Conservation (phyloP, 2,888 invertebrate genomes). For the Cosmopolites sordidus region DNA sequence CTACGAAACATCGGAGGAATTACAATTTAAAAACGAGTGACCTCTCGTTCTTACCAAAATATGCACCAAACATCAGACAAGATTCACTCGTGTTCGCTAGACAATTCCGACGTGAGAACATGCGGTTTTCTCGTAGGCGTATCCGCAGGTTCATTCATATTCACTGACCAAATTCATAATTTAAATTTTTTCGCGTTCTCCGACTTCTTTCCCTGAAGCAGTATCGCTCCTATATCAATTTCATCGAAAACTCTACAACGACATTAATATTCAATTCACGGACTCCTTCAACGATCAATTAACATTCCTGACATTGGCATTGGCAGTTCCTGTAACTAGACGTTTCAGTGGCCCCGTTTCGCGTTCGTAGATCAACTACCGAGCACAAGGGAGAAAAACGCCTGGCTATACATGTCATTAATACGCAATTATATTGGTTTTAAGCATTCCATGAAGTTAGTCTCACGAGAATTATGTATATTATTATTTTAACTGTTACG, state of each 20-base stretch:
- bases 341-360: neutral
- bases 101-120: conserved; percentile 3
- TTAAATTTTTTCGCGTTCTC: conserved; percentile 21
- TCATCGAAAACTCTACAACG: conserved; percentile 17
- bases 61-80: no score
- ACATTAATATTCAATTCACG: conserved; percentile 18
- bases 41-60: no score
- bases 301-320: conserved; percentile 1
- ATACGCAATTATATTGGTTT: no score
- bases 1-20: no score
- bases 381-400: no score
- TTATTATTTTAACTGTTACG: no score
- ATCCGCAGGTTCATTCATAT: conserved; percentile 16
- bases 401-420: no score
- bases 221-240: conserved; percentile 17
- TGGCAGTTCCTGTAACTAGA: neutral
- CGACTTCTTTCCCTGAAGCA: conserved; percentile 15
- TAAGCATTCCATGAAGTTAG: no score
- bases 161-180: conserved; percentile 18
- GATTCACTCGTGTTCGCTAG: no score
- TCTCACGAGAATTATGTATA: no score
- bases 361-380: no score
- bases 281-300: conserved; percentile 1
- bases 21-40: no score
- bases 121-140: conserved; percentile 1